These are phyloP conservation scores for Pantala flavescens DNA, from an alignment of 1,140 invertebrate genomes.

Conservation along the genomic window DNA sequence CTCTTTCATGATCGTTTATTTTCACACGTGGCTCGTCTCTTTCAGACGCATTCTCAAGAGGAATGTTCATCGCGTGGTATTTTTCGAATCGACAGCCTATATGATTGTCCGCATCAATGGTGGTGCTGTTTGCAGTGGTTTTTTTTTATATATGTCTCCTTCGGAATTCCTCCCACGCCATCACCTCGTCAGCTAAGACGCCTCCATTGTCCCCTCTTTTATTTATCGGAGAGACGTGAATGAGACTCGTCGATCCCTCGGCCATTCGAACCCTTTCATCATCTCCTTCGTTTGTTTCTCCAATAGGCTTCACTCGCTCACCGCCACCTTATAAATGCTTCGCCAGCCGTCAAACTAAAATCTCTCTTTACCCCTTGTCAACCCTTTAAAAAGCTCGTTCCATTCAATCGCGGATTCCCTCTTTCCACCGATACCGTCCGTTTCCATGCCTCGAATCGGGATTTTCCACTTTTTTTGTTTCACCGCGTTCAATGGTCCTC, in stretches of 20 bases:
- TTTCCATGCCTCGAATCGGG: neutral
- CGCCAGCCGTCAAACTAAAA: neutral
- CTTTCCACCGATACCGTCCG: neutral
- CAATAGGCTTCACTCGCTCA: neutral
- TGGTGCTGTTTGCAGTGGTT: no score
- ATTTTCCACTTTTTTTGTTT: no score
- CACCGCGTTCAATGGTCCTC: no score
- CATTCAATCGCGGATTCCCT: neutral
- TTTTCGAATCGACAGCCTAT: no score
- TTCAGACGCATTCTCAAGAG: no score
- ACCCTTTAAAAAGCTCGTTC: neutral
- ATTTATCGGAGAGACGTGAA: slow-evolving; percentile 5
- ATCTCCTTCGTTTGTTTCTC: neutral
- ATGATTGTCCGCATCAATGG: no score
- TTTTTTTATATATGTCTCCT: neutral
- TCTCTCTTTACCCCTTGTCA: neutral
- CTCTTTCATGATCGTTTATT: no score
- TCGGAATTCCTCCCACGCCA: neutral
- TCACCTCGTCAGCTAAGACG: neutral
- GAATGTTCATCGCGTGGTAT: no score
- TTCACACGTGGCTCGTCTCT: no score
- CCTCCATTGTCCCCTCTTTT: neutral
- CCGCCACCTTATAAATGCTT: slow-evolving; percentile 5
- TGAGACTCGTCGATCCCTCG: neutral
- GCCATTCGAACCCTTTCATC: neutral